phyloP scores from a whole-genome alignment of 1,140 invertebrate species.

The Cyrtorhinus lividipennis region DNA sequence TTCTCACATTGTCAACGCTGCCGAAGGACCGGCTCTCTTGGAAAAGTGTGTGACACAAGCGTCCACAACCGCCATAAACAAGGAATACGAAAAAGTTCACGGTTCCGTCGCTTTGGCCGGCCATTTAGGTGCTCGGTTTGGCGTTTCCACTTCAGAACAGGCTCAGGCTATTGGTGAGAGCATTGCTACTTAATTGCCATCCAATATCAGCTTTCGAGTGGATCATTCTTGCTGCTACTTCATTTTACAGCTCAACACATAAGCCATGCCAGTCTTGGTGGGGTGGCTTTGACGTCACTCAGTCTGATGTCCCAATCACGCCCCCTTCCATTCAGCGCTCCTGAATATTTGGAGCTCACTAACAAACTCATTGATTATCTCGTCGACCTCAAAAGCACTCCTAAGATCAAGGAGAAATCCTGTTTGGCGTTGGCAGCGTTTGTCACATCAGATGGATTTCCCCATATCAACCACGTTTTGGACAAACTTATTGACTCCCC shows the following conservation, averaged over 20 bases:
- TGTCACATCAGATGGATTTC: background rate
- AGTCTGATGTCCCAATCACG: background rate
- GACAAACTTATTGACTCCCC: constrained; percentile 14
- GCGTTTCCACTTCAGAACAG: background rate
- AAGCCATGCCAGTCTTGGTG: background rate
- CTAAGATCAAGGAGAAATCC: background rate
- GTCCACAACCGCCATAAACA: background rate
- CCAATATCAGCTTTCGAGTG: background rate
- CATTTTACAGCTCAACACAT: background rate
- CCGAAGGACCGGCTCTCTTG: background rate
- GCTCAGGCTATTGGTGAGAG: background rate
- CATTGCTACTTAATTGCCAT: background rate
- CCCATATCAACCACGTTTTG: background rate
- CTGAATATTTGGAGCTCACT: background rate
- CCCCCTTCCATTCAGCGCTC: background rate
- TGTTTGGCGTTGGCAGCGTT: background rate
- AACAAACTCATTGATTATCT: constrained; percentile 3
- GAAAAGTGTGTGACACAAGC: background rate
- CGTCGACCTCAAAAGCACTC: background rate
- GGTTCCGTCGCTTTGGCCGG: background rate
- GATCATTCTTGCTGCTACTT: background rate
- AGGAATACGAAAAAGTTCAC: constrained; percentile 8
- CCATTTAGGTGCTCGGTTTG: background rate
- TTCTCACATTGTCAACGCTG: background rate
- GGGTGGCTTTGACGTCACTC: background rate